A percentile compares a stretch with the other conserved stretches of the same genome.
Conservation (phyloP, 2,888 invertebrate species). For the Xanthia togata region DNA sequence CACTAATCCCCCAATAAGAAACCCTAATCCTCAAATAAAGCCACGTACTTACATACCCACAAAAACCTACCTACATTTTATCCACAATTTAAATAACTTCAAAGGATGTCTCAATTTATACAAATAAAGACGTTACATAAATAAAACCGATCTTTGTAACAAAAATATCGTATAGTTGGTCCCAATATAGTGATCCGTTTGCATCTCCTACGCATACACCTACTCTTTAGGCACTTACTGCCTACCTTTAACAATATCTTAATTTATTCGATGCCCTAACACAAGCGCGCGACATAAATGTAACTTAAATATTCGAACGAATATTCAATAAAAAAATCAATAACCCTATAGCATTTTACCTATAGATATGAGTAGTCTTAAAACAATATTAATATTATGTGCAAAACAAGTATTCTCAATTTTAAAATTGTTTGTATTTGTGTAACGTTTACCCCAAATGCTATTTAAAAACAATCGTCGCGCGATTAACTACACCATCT, state of each 20-base stretch:
- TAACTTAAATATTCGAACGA: neutral
- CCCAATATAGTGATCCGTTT: constrained; percentile 61
- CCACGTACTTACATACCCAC: neutral
- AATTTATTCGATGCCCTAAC: constrained; percentile 58
- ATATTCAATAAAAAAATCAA: neutral
- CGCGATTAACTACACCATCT: too few relatives aligned
- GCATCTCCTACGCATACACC: constrained; percentile 78
- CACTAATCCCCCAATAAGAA: neutral
- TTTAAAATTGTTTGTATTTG: neutral
- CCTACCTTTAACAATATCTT: constrained; percentile 68
- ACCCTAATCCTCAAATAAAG: constrained; percentile 8
- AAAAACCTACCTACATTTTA: constrained; percentile 28
- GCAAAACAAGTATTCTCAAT: neutral
- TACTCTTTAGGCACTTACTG: constrained; percentile 67
- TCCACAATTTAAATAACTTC: constrained; percentile 50
- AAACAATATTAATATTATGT: neutral
- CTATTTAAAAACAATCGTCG: too few relatives aligned
- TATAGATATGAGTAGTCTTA: neutral
- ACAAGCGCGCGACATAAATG: neutral
- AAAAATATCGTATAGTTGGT: constrained; percentile 58
- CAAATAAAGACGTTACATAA: constrained; percentile 70
- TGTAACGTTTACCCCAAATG: neutral
- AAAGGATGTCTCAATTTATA: constrained; percentile 62
- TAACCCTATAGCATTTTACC: too few relatives aligned
- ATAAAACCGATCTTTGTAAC: constrained; percentile 63